Conservation (phyloP, 2,113 vertebrate species). For the Mobula birostris region DNA sequence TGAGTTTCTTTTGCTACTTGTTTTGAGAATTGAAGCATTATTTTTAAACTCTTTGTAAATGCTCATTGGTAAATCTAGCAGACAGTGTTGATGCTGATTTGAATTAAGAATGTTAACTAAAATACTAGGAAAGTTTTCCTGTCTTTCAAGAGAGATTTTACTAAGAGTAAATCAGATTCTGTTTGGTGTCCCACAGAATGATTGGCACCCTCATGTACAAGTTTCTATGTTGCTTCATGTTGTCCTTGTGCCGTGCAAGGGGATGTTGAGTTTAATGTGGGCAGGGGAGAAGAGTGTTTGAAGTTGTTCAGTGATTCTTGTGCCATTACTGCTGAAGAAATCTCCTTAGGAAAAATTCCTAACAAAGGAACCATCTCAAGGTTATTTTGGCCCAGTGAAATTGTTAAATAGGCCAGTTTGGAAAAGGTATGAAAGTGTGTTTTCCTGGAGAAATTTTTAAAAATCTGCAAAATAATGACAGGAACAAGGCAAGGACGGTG, state of each 20-base stretch:
- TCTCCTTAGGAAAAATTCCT: not conserved
- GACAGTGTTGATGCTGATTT: not conserved
- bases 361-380: not conserved
- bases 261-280: not conserved
- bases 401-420: not conserved
- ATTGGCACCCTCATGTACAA: not conserved
- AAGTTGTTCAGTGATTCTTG: not conserved
- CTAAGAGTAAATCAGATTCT: too few relatives aligned
- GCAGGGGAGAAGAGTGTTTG: not conserved
- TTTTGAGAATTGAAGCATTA: not conserved
- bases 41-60: not conserved
- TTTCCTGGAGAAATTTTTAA: too few relatives aligned
- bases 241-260: not conserved
- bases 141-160: not conserved
- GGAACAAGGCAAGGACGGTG: too few relatives aligned
- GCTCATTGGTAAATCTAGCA: not conserved
- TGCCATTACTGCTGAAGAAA: not conserved
- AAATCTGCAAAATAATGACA: too few relatives aligned
- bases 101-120: not conserved
- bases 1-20: not conserved
- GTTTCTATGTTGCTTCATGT: not conserved
- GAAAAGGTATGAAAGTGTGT: not conserved
- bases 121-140: not conserved
- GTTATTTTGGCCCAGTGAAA: too few relatives aligned
- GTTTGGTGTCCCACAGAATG: not conserved